Evolutionary conservation across 2,113 vertebrate genomes (phyloP).

Genomic region (Gopherus flavomarginatus): DNA sequence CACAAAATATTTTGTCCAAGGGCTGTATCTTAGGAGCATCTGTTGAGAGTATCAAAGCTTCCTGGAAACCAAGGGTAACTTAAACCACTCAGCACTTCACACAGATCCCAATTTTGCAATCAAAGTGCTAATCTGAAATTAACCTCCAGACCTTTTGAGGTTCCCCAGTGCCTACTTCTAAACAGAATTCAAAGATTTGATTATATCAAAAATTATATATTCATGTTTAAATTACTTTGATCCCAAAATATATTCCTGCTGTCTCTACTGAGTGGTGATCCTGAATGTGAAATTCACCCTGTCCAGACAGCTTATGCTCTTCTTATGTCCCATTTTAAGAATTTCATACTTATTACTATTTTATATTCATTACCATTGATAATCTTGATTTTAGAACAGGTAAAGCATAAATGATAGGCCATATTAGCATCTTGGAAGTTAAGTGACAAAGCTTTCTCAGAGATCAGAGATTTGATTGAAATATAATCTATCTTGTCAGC

Average conservation of each 20-base stretch:
- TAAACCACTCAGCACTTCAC: rapidly evolving
- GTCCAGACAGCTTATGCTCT: rapidly evolving
- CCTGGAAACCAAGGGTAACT: neutral
- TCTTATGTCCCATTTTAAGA: neutral
- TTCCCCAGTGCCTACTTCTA: neutral
- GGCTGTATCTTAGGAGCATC: neutral
- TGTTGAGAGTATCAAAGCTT: neutral
- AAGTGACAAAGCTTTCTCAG: neutral
- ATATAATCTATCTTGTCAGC: neutral
- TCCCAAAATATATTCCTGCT: neutral
- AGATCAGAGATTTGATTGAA: neutral
- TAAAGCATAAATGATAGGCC: neutral
- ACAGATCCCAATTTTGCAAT: neutral
- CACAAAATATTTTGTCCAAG: neutral
- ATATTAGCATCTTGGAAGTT: neutral
- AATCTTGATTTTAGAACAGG: neutral
- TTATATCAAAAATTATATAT: neutral
- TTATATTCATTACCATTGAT: neutral
- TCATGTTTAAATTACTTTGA: neutral
- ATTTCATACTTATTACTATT: neutral
- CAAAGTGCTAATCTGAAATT: neutral
- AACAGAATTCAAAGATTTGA: rapidly evolving
- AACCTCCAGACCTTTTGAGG: neutral
- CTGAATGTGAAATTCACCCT: neutral
- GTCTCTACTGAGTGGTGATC: neutral